A percentile compares a stretch with the other conserved stretches of the same genome.
Evolutionary conservation across 92 coral and sea anemone genomes (phyloP).

Genomic region (Palythoa caribaeorum): DNA sequence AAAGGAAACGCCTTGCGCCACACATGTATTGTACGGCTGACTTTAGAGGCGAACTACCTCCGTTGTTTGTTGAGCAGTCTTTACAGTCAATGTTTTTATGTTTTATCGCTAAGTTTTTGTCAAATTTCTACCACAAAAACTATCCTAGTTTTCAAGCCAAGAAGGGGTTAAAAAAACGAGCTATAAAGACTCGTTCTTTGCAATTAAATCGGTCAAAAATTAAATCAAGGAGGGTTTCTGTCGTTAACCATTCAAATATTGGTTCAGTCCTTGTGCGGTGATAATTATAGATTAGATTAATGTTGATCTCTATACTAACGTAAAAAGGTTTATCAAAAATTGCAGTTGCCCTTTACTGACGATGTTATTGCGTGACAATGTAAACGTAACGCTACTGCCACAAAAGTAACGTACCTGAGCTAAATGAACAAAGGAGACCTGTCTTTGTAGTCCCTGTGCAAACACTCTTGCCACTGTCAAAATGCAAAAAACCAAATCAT

Average conservation of each 20-base stretch:
- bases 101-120: too few species aligned
- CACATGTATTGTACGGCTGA: too few species aligned
- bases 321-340: too few species aligned
- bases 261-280: not conserved
- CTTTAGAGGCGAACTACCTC: too few species aligned
- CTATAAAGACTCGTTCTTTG: not conserved
- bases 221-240: not conserved
- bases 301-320: not conserved
- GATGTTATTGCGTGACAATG: not conserved
- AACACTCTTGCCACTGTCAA: conserved; percentile 87
- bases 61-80: not conserved
- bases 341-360: not conserved
- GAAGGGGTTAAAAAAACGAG: too few species aligned
- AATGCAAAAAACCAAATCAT: not conserved
- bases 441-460: conserved; percentile 84
- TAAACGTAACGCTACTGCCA: not conserved
- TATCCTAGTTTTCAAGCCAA: too few species aligned
- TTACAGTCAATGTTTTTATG: too few species aligned
- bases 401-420: conserved; percentile 72
- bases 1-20: too few species aligned
- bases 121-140: too few species aligned
- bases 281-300: too few species aligned
- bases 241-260: not conserved
- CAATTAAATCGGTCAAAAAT: not conserved
- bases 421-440: conserved; percentile 92